These are phyloP conservation scores for Onychostruthus taczanowskii DNA, from an alignment of 2,113 vertebrate genomes.

Conservation along the genomic window DNA sequence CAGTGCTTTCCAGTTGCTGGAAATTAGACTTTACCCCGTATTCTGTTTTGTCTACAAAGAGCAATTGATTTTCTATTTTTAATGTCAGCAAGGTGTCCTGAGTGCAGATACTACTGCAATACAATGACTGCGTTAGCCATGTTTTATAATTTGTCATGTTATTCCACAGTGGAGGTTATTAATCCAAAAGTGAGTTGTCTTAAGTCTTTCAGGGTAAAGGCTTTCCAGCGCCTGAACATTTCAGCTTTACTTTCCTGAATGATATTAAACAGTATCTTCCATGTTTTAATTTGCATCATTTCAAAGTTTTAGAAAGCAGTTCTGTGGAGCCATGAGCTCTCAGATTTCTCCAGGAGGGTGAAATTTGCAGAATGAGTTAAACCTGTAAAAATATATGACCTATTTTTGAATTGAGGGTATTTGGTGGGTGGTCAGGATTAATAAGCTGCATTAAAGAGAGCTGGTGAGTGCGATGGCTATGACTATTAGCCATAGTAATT, in stretches of 20 bases:
- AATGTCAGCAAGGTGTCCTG: background rate
- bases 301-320: background rate
- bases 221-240: background rate
- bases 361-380: background rate
- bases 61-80: background rate
- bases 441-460: background rate
- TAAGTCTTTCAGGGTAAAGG: background rate
- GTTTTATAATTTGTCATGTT: background rate
- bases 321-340: background rate
- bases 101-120: background rate
- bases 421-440: background rate
- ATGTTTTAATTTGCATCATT: background rate
- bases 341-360: background rate
- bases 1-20: background rate
- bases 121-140: fast-evolving
- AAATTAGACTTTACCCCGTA: background rate
- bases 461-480: background rate
- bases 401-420: background rate
- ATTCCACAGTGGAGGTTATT: background rate
- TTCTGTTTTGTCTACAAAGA: background rate
- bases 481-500: background rate
- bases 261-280: background rate
- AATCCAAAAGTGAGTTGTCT: background rate
- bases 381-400: background rate
- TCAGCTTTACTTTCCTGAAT: background rate